Evolutionary conservation across 2,113 vertebrate genomes (phyloP).

Genomic region (Aldabrachelys gigantea): DNA sequence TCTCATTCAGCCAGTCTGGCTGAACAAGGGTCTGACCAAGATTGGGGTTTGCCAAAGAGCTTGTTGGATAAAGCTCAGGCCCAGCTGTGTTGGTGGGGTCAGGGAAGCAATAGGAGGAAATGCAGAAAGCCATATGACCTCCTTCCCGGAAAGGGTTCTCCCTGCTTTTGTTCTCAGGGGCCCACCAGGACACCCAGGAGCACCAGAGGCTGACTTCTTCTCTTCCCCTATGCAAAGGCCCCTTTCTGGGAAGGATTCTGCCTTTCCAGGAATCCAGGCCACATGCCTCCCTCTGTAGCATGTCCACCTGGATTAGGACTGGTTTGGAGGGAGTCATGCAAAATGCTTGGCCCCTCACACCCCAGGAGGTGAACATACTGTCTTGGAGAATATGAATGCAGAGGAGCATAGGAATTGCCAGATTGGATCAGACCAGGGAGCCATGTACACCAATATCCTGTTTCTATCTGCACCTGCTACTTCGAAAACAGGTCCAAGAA

Average conservation of each 20-base stretch:
- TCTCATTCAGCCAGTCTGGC: no score
- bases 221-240: neutral
- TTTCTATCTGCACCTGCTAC: neutral
- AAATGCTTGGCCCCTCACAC: neutral
- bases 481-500: neutral
- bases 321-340: neutral
- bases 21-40: no score
- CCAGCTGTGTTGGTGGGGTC: neutral
- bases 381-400: no score
- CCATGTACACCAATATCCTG: neutral
- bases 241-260: no score
- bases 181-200: neutral
- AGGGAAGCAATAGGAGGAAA: neutral
- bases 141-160: neutral
- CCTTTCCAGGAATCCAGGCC: neutral
- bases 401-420: neutral
- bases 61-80: neutral
- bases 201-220: neutral
- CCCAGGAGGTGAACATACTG: neutral
- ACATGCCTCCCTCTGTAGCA: neutral
- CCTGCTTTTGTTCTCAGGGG: neutral
- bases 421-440: neutral
- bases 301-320: neutral
- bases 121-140: neutral
- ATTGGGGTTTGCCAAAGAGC: neutral